Percentiles rank a stretch among this genome's conserved stretches.
phyloP scores from a whole-genome alignment of 2,888 invertebrate genomes.

The Phaonia tiefii region DNA sequence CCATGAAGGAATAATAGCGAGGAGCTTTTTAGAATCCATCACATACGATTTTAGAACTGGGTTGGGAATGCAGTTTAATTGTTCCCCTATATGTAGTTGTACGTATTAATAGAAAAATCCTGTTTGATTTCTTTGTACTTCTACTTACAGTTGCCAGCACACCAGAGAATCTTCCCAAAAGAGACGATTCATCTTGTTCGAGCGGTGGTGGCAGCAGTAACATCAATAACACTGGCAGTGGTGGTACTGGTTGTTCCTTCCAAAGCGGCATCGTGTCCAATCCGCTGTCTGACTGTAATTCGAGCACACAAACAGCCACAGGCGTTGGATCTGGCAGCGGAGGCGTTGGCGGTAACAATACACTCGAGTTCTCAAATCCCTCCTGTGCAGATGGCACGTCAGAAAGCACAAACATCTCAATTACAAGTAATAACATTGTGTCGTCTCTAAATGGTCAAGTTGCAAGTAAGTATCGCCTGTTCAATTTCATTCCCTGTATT shows the following conservation, averaged over 20 bases:
- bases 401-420: constrained; percentile 62
- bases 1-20: not conserved
- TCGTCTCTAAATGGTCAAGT: constrained; percentile 80
- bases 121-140: constrained; percentile 28
- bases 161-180: constrained; percentile 85
- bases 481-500: not conserved
- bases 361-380: constrained; percentile 54
- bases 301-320: constrained; percentile 23
- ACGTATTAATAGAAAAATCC: constrained; percentile 1
- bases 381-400: constrained; percentile 53
- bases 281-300: constrained; percentile 3
- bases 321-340: constrained; percentile 58
- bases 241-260: constrained; percentile 29
- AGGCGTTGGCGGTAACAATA: constrained; percentile 64
- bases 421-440: constrained; percentile 68
- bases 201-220: constrained; percentile 71
- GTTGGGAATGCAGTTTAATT: too few relatives aligned
- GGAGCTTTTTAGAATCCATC: constrained; percentile 1
- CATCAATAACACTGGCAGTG: constrained; percentile 74
- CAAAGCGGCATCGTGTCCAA: constrained; percentile 4
- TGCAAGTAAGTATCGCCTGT: constrained; percentile 79
- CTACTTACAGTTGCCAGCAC: constrained; percentile 90
- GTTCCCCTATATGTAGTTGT: too few relatives aligned
- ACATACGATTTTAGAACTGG: not conserved
- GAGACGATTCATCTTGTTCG: constrained; percentile 82